These are phyloP conservation scores for Sinocyclocheilus grahami DNA, from an alignment of 2,113 vertebrate genomes.

Conservation along the genomic window DNA sequence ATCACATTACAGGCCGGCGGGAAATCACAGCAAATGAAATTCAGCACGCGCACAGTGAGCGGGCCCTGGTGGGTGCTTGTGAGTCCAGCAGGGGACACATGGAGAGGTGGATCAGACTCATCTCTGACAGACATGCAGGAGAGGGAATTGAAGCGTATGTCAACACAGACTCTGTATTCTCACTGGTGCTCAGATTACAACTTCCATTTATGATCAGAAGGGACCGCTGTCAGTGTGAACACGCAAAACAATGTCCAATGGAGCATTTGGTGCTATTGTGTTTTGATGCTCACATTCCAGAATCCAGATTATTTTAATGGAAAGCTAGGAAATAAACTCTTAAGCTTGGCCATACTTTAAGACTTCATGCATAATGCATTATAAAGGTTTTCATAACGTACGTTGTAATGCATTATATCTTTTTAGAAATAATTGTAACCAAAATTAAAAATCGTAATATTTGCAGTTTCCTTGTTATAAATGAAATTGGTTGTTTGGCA, in stretches of 20 bases:
- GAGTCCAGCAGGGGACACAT: constrained; percentile 26
- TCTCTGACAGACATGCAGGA: constrained; percentile 13
- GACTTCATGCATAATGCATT: not conserved
- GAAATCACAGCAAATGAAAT: constrained; percentile 32
- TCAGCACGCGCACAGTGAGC: not conserved
- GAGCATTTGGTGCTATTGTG: not conserved
- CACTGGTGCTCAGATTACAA: constrained; percentile 12
- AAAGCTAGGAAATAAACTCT: not conserved
- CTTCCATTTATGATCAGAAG: not conserved
- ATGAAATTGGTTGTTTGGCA: not conserved
- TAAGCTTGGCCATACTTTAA: not conserved
- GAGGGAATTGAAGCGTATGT: constrained; percentile 2
- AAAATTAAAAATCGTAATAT: not conserved
- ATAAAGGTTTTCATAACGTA: not conserved
- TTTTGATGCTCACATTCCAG: not conserved
- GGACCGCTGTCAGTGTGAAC: not conserved
- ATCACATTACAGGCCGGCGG: constrained; percentile 15
- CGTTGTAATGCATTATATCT: not conserved
- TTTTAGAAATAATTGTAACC: not conserved
- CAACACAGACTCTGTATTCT: constrained; percentile 17
- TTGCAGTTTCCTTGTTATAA: not conserved
- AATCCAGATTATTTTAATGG: not conserved
- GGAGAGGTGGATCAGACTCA: constrained; percentile 19
- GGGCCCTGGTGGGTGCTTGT: not conserved
- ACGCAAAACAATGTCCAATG: not conserved